These are phyloP conservation scores for Cydia pomonella DNA, from an alignment of 1,140 invertebrate species.

Conservation along the genomic window DNA sequence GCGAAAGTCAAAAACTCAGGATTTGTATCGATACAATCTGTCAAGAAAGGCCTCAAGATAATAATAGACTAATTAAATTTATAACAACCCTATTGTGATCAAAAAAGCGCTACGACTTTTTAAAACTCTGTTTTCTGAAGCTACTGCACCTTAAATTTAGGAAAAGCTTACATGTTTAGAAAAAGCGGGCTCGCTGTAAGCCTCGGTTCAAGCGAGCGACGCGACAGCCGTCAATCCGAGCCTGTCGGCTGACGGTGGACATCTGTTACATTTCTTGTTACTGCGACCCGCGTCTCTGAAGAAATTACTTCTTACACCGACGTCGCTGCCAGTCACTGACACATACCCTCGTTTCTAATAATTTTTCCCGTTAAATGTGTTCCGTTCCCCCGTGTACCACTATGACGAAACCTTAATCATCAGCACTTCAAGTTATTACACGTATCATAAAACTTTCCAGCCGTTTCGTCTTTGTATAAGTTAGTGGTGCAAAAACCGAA, in stretches of 20 bases:
- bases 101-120: too few species aligned
- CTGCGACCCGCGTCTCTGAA: conserved; percentile 55
- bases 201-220: conserved; percentile 31
- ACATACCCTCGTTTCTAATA: conserved; percentile 43
- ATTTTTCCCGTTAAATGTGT: conserved; percentile 39
- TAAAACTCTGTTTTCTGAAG: too few species aligned
- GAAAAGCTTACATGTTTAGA: conserved; percentile 36
- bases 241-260: conserved; percentile 47
- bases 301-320: conserved; percentile 55
- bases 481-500: neutral
- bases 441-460: conserved; percentile 14
- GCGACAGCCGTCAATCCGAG: conserved; percentile 52
- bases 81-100: too few species aligned
- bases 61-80: too few species aligned
- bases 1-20: too few species aligned
- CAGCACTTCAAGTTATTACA: conserved; percentile 4
- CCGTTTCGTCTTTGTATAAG: neutral
- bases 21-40: too few species aligned
- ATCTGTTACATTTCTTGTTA: conserved; percentile 55
- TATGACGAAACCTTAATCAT: conserved; percentile 3
- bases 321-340: conserved; percentile 50
- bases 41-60: too few species aligned
- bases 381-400: neutral
- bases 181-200: conserved; percentile 36
- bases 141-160: too few species aligned